These are phyloP conservation scores for Drosophila hydei DNA, from an alignment of 1,140 invertebrate genomes.

Conservation along the genomic window DNA sequence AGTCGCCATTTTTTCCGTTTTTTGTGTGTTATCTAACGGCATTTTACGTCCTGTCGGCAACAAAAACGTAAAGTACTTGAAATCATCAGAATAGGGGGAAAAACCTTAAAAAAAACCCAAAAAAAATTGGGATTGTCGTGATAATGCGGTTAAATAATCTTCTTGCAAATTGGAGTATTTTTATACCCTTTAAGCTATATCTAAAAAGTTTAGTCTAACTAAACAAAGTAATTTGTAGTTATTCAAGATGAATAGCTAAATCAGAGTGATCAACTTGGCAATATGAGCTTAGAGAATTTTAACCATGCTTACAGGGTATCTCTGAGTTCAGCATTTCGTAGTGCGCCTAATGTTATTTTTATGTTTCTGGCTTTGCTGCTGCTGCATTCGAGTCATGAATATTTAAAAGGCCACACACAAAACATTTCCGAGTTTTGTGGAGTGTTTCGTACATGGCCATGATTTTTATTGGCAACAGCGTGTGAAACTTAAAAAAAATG, in stretches of 20 bases:
- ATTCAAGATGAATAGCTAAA: no score
- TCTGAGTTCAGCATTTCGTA: neutral
- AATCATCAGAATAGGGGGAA: constrained; percentile 47
- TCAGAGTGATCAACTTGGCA: no score
- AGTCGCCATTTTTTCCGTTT: constrained; percentile 36
- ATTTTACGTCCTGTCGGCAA: constrained; percentile 53
- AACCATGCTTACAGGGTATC: neutral
- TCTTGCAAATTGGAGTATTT: constrained; percentile 35
- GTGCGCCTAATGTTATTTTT: constrained; percentile 8
- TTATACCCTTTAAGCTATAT: constrained; percentile 6
- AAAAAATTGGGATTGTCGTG: constrained; percentile 53
- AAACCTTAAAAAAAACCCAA: constrained; percentile 21
- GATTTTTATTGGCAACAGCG: constrained; percentile 58
- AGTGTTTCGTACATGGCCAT: constrained; percentile 38
- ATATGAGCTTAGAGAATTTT: neutral
- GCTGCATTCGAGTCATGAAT: constrained; percentile 68
- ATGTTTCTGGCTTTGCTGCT: constrained; percentile 9
- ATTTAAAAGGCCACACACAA: constrained; percentile 65
- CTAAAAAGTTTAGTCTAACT: neutral
- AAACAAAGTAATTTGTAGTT: neutral
- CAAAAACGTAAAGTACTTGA: constrained; percentile 59
- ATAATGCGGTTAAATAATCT: constrained; percentile 79
- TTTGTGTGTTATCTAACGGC: constrained; percentile 51
- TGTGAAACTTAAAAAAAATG: constrained; percentile 19
- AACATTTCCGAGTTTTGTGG: constrained; percentile 2